Evolutionary conservation across 2,113 vertebrate genomes (phyloP).

Genomic region (Eudyptes chrysolophus): DNA sequence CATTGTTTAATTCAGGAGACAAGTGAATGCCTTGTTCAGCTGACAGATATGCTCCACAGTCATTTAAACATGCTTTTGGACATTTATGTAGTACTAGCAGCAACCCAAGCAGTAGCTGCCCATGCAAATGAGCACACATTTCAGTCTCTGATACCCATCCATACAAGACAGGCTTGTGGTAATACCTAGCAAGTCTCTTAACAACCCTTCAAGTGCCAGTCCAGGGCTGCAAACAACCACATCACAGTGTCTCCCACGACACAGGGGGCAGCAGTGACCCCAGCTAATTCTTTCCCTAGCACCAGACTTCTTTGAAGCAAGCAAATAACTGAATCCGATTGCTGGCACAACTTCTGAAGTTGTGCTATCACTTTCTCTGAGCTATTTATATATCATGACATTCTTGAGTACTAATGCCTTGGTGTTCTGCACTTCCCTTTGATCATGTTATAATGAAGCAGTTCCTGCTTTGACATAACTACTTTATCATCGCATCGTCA

Average conservation of each 20-base stretch:
- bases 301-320: not conserved
- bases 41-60: not conserved
- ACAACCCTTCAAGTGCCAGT: not conserved
- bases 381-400: not conserved
- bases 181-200: not conserved
- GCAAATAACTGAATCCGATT: not conserved
- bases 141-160: not conserved
- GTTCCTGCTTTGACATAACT: not conserved
- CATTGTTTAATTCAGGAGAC: not conserved
- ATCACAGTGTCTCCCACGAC: not conserved
- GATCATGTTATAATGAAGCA: not conserved
- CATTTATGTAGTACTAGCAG: not conserved
- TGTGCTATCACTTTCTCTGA: not conserved
- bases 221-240: not conserved
- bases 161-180: not conserved
- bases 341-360: not conserved
- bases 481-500: not conserved
- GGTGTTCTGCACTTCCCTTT: not conserved
- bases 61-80: not conserved
- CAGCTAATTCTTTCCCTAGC: not conserved
- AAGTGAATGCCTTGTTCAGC: not conserved
- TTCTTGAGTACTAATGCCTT: not conserved
- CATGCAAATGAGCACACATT: not conserved
- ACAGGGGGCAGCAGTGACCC: not conserved
- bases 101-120: not conserved